phyloP scores from a whole-genome alignment of 2,888 invertebrate genomes.

The Drosophila borborema region DNA sequence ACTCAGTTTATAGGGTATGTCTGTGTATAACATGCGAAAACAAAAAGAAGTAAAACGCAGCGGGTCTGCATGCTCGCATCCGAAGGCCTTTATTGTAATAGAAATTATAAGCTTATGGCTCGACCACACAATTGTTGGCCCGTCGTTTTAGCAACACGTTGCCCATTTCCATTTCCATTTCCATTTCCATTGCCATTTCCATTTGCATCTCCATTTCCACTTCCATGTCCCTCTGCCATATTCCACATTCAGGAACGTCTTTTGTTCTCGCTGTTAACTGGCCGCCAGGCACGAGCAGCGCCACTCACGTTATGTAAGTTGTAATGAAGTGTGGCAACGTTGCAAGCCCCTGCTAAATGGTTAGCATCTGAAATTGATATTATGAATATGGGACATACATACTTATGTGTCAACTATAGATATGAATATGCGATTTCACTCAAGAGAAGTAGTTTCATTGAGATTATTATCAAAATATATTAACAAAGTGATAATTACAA shows the following conservation, averaged over 20 bases:
- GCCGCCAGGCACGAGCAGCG: constrained; percentile 28
- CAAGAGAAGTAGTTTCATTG: background rate
- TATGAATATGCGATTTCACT: background rate
- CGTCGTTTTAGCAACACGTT: constrained; percentile 76
- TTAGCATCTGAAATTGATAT: constrained; percentile 6
- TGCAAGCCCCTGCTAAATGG: constrained; percentile 13
- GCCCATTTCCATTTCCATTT: constrained; percentile 62
- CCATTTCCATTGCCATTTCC: constrained; percentile 35
- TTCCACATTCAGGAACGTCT: constrained; percentile 34
- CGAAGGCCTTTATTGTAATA: constrained; percentile 70
- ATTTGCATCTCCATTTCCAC: constrained; percentile 41
- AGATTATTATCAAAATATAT: background rate
- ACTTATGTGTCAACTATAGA: background rate
- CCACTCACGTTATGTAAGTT: constrained; percentile 16
- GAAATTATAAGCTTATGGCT: constrained; percentile 71
- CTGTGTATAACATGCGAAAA: background rate
- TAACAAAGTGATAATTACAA: too few relatives aligned
- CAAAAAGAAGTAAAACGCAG: constrained; percentile 32
- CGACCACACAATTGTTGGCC: constrained; percentile 34
- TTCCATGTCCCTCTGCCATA: constrained; percentile 21
- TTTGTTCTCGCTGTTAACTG: constrained; percentile 52
- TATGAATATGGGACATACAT: background rate
- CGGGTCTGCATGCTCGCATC: constrained; percentile 43
- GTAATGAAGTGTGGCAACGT: constrained; percentile 41
- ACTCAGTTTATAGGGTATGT: background rate